Evolutionary conservation across 2,113 vertebrate species (phyloP), one percentile per base, ranked within the genome.

Genomic region (Aegithalos caudatus): DNA sequence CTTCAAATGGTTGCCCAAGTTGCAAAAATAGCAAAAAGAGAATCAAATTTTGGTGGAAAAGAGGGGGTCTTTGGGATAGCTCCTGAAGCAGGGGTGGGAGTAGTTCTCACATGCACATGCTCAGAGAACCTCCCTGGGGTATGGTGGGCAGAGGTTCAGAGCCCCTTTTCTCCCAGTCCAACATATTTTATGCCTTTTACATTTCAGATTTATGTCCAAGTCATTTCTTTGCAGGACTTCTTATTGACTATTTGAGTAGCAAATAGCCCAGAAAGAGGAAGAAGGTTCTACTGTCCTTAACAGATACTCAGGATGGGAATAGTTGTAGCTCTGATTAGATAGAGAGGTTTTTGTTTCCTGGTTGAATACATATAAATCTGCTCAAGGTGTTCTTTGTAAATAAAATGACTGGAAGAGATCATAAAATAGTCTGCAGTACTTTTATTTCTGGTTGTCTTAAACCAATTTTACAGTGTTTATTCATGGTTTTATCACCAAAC

Each of bases 61-160:
- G 65, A 62, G 12, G 14, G 2, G 1, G 1, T 42, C 44, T 76
- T 11, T 79, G n/a, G 31, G 53, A 50, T 9, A 82, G n/a, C 57
- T 79, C 5, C 11, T 6, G 20, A 48, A 48, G 11, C 25, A 58
- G 13, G 5, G 15, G 1, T 16, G 5, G 7, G 48, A 56, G 35
- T 8, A 29, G 2, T 10, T 74, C n/a, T 66, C 8, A 42, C 22
- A 40, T 23, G 22, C 13, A 56, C 1, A 0, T 12, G 6, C 7
- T 65, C 14, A 42, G 10, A 42, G 16, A 57, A 27, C 35, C 31
- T 54, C 18, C 22, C 20, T 79, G 62, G 40, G 14, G 4, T 31
- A 15, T 10, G 11, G 25, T 31, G 11, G 12, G 14, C 4, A 1
- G 6, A 5, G 1, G 8, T 60, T 86, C 58, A 76, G 61, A 80